Conservation (phyloP, 2,113 vertebrate genomes). For the Leptobrachium ailaonicum region DNA sequence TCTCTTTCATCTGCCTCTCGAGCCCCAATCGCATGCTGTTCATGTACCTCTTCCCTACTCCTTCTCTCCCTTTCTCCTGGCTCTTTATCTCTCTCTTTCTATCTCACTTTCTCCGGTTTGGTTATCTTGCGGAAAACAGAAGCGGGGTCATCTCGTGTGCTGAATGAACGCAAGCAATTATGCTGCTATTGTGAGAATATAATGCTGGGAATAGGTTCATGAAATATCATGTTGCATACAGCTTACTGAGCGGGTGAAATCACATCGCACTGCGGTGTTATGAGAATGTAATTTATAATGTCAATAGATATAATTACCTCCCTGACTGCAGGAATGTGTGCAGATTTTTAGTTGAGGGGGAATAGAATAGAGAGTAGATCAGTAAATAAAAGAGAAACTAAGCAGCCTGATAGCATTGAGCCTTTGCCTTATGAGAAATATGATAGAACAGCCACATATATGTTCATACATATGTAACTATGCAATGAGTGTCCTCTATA, state of each 20-base stretch:
- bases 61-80: not conserved
- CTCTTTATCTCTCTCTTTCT: constrained; percentile 32
- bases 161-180: constrained; percentile 43
- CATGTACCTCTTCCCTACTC: not conserved
- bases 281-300: constrained; percentile 42
- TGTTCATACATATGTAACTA: not conserved
- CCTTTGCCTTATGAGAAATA: not conserved
- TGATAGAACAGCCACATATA: constrained; percentile 3
- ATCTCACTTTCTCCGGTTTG: constrained; percentile 34
- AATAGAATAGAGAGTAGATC: not conserved
- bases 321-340: constrained; percentile 26
- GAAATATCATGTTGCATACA: constrained; percentile 38
- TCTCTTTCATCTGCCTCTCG: too few relatives aligned
- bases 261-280: constrained; percentile 32
- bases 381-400: constrained; percentile 35
- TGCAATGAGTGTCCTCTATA: not conserved
- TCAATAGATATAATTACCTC: constrained; percentile 34
- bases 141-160: constrained; percentile 33
- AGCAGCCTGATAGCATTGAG: constrained; percentile 10
- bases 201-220: constrained; percentile 45
- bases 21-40: too few relatives aligned
- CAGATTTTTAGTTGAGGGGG: constrained; percentile 29
- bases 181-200: constrained; percentile 25
- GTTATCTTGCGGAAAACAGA: constrained; percentile 29
- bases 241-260: constrained; percentile 21